Conservation (phyloP, 2,888 invertebrate genomes). For the Anaspis maculata region DNA sequence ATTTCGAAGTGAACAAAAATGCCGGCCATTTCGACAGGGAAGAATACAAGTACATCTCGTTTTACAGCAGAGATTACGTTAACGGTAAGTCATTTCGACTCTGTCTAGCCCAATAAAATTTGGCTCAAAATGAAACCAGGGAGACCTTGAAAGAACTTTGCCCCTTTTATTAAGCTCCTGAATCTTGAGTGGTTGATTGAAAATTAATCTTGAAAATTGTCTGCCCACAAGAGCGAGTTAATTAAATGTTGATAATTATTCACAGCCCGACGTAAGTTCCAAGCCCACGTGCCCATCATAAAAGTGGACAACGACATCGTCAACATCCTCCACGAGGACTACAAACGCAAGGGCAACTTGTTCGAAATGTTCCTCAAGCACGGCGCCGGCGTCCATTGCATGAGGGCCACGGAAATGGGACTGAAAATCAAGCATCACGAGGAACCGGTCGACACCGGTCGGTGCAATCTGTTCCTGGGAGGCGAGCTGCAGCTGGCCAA, state of each 20-base stretch:
- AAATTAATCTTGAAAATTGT: not conserved
- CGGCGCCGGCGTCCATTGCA: conserved; percentile 55
- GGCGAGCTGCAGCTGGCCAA: conserved; percentile 51
- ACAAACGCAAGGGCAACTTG: conserved; percentile 44
- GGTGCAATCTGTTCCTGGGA: conserved; percentile 46
- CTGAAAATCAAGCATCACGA: conserved; percentile 49
- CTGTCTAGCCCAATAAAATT: not conserved
- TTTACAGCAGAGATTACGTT: conserved; percentile 78
- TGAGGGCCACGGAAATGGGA: conserved; percentile 75
- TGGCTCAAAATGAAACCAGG: not conserved
- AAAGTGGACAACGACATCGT: conserved; percentile 57
- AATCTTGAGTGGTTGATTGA: not conserved
- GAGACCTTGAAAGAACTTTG: not conserved
- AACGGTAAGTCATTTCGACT: conserved; percentile 47
- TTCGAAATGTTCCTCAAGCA: conserved; percentile 64
- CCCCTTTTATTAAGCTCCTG: not conserved
- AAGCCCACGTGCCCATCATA: conserved; percentile 48
- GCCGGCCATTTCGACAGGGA: conserved; percentile 72
- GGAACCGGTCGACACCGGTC: conserved; percentile 27
- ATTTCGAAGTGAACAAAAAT: conserved; percentile 62
- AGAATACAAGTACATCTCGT: conserved; percentile 65
- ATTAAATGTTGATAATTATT: too few relatives aligned
- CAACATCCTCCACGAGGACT: conserved; percentile 41
- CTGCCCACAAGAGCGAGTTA: too few relatives aligned
- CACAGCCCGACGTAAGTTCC: not conserved